A percentile compares a stretch with the other conserved stretches of the same genome.
Evolutionary conservation across 2,888 invertebrate species (phyloP).

Genomic region (Tipula confusa): DNA sequence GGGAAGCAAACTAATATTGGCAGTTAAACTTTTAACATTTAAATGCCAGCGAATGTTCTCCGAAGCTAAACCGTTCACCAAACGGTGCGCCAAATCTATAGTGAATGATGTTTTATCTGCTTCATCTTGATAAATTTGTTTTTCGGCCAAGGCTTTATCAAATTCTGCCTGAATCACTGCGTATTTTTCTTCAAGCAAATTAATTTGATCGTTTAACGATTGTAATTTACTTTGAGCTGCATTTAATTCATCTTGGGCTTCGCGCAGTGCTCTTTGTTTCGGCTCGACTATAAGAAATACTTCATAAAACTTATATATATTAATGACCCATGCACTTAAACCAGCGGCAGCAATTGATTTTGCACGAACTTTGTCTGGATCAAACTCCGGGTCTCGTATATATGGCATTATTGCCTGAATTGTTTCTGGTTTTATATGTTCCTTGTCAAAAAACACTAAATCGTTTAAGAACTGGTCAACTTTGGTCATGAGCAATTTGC

Average conservation of each 20-base stretch:
- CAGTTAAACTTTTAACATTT: conserved; percentile 56
- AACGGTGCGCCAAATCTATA: conserved; percentile 85
- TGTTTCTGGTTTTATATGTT: conserved; percentile 83
- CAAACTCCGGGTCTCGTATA: conserved; percentile 66
- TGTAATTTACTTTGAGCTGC: conserved; percentile 75
- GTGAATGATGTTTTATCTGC: conserved; percentile 85
- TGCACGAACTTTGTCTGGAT: conserved; percentile 72
- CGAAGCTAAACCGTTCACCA: conserved; percentile 88
- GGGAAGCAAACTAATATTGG: conserved; percentile 72
- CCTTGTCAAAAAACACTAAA: conserved; percentile 84
- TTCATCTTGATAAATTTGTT: conserved; percentile 86
- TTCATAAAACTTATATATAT: conserved; percentile 83
- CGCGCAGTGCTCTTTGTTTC: conserved; percentile 76
- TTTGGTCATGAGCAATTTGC: conserved; percentile 85
- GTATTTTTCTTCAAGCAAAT: conserved; percentile 68
- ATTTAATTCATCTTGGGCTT: conserved; percentile 78
- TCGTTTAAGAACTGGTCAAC: conserved; percentile 81
- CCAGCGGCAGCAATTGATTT: conserved; percentile 92
- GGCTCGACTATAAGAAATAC: conserved; percentile 91
- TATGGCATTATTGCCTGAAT: conserved; percentile 68
- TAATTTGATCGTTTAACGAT: conserved; percentile 68
- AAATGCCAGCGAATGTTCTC: conserved; percentile 83
- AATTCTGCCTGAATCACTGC: conserved; percentile 73
- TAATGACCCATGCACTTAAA: conserved; percentile 90
- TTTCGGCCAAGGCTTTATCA: conserved; percentile 79